These are phyloP conservation scores for Halcyon badia DNA, from an alignment of 2,797 vertebrate genomes.

Conservation along the genomic window DNA sequence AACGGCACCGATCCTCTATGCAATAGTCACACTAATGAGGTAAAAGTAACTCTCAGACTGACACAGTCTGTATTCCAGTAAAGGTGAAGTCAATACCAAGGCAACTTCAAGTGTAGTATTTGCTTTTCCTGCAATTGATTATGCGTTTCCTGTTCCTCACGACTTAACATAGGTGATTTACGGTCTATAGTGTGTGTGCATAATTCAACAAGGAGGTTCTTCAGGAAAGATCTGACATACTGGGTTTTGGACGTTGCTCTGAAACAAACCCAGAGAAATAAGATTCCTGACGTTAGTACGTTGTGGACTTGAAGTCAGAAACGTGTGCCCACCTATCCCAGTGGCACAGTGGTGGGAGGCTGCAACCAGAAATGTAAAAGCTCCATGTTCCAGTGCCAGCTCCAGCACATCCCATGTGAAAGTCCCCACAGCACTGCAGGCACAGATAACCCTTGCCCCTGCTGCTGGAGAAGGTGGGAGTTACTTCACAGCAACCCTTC, in stretches of 20 bases:
- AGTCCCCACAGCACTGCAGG: background rate
- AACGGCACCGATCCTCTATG: background rate
- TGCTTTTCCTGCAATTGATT: slow-evolving; percentile 43
- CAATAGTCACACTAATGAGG: background rate
- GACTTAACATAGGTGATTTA: background rate
- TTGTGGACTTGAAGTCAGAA: background rate
- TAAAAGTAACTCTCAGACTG: background rate
- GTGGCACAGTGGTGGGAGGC: background rate
- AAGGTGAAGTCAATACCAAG: slow-evolving; percentile 1
- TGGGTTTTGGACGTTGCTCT: background rate
- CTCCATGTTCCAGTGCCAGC: background rate
- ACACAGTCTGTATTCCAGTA: background rate
- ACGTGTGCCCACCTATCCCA: background rate
- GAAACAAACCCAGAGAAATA: background rate
- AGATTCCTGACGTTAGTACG: background rate
- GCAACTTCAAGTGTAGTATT: slow-evolving; percentile 13
- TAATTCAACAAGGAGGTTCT: background rate
- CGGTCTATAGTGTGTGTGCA: background rate
- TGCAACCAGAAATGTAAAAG: background rate
- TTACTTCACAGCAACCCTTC: background rate
- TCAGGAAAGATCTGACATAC: background rate
- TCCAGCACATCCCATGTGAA: background rate
- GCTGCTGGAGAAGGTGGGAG: background rate
- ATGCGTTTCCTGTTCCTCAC: background rate
- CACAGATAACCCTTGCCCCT: background rate